Evolutionary conservation across 2,113 vertebrate species (phyloP).

Genomic region (Notarius lentiginosus): DNA sequence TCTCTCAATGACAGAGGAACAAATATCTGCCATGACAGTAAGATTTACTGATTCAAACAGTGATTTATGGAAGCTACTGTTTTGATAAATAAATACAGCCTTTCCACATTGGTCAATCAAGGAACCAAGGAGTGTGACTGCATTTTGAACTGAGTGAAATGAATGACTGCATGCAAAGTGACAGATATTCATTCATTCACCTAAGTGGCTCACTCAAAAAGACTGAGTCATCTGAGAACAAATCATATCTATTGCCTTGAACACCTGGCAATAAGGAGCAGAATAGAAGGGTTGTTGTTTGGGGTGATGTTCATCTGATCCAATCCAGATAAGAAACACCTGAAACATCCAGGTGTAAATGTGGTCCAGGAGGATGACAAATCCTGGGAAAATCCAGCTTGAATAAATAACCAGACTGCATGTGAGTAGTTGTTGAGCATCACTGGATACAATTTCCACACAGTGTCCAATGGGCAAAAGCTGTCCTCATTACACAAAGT

Average conservation of each 20-base stretch:
- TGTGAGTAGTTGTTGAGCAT: background rate
- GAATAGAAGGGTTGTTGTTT: background rate
- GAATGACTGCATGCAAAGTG: background rate
- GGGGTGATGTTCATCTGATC: background rate
- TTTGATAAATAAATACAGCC: background rate
- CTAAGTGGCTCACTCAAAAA: background rate
- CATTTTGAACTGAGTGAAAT: background rate
- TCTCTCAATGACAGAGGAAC: background rate
- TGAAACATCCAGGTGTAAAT: background rate
- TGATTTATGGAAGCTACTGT: background rate
- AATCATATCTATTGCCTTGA: background rate
- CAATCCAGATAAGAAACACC: background rate
- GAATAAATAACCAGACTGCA: conserved; percentile 6
- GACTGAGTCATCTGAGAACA: background rate
- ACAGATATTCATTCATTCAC: background rate
- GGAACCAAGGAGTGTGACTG: background rate
- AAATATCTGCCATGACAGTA: background rate
- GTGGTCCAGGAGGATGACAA: background rate
- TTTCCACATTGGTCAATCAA: background rate
- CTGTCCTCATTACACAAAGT: conserved; percentile 10
- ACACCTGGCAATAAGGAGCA: background rate
- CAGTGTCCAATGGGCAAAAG: conserved; percentile 8
- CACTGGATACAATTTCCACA: conserved; percentile 27
- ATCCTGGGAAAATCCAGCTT: background rate
- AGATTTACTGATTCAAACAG: background rate